Base-by-base conservation (phyloP, 2,888 invertebrate genomes). In the Papilio demoleus region DNA sequence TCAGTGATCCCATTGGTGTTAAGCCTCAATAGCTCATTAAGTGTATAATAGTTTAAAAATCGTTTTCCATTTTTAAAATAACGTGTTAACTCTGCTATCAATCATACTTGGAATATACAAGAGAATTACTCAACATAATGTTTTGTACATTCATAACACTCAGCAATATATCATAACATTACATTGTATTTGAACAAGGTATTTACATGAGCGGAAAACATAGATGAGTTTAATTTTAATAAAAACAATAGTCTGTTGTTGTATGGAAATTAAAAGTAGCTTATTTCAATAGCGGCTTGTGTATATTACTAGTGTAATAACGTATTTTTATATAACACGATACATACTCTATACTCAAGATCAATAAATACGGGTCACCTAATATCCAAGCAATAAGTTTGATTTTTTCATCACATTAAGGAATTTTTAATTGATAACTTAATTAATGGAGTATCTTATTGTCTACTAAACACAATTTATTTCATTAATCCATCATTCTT, bases 111-210 rank as follows among this genome's bases (percentile, higher is more conserved):
- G n/a, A n/a, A n/a, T n/a, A 31, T 31, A 56, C 53, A 31, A 56
- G 53, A 31, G 17, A 17, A 56, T 56, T 53, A 53, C 27, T 53
- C 31, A 31, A 9, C n/a, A 17, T 31, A 53, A 31, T 47, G 47
- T 22, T 47, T 31, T 53, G 53, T 53, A n/a, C 4, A 17, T 53
- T 27, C 50, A 53, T 27, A 14, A 50, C 24, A 24, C 8, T 53
- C 1, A 50, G 24, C 31, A 53, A 53, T 31, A 14, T 53, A 31
- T 31, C 31, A 50, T 24, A 50, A 27, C 6, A 53, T 53, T 31
- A 53, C 31, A 53, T 53, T 53, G 53, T 53, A n/a, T 53, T 53
- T 53, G 27, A 53, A 53, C 53, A 53, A 53, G 53, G 53, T 17
- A 53, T 53, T 53, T 31, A 31, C 53, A n/a, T 27, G n/a, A n/a